phyloP scores from a whole-genome alignment of 2,797 vertebrate genomes.

The Uromys caudimaculatus region DNA sequence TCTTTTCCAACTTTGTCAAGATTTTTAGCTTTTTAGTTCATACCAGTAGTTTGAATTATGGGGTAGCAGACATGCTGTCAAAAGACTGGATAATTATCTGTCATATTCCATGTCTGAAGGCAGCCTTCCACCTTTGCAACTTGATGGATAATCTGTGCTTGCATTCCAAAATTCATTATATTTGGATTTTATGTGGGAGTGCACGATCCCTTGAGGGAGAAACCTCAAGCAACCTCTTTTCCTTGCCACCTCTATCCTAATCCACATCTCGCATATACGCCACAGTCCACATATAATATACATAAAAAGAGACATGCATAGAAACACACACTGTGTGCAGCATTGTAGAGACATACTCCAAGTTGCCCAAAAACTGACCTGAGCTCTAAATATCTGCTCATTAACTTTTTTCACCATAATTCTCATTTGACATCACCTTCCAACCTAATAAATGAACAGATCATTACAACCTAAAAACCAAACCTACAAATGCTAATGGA shows the following conservation, averaged over 20 bases:
- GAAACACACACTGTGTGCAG: neutral
- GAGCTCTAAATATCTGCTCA: neutral
- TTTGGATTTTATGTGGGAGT: constrained; percentile 83
- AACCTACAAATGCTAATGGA: neutral
- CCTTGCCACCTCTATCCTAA: neutral
- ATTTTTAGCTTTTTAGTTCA: constrained; percentile 77
- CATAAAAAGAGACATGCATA: neutral
- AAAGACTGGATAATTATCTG: constrained; percentile 83
- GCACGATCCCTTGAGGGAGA: constrained; percentile 66
- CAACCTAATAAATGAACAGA: neutral
- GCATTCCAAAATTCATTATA: constrained; percentile 81
- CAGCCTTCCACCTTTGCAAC: constrained; percentile 79
- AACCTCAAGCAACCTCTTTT: constrained; percentile 80
- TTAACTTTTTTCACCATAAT: neutral
- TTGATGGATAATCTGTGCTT: constrained; percentile 80
- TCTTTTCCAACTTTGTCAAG: constrained; percentile 75
- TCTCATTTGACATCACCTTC: constrained; percentile 35
- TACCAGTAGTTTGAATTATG: constrained; percentile 81
- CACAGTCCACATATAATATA: neutral
- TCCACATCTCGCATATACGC: neutral
- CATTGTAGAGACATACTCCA: neutral
- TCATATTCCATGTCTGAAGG: constrained; percentile 81
- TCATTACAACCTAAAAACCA: neutral
- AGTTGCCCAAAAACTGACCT: neutral
- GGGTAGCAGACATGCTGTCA: constrained; percentile 82